Percentiles rank a stretch among this genome's conserved stretches.
Evolutionary conservation across 2,888 invertebrate genomes (phyloP).

Genomic region (Alsophila aescularia): DNA sequence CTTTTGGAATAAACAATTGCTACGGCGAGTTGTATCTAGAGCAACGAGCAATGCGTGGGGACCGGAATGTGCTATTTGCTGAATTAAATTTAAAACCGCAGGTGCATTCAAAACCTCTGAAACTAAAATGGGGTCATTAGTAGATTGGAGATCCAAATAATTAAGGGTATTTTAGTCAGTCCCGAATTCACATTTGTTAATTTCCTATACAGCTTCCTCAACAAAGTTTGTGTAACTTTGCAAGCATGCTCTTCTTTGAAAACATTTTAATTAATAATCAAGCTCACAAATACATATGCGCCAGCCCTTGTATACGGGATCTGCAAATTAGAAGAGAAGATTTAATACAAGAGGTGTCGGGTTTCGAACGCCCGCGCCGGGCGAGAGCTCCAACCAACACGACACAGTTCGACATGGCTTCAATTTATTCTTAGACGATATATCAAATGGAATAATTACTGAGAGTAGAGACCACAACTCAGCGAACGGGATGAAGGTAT

Average conservation of each 20-base stretch:
- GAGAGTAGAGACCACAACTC: not conserved
- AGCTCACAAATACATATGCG: conserved; percentile 15
- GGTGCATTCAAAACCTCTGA: too few relatives aligned
- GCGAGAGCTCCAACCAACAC: conserved; percentile 60
- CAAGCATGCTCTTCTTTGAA: not conserved
- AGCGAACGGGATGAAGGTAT: not conserved
- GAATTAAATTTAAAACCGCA: too few relatives aligned
- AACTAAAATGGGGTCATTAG: too few relatives aligned
- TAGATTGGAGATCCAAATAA: too few relatives aligned
- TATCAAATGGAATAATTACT: conserved; percentile 18
- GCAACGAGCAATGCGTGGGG: too few relatives aligned
- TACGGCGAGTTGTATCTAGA: not conserved
- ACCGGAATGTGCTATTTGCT: too few relatives aligned
- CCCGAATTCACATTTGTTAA: too few relatives aligned
- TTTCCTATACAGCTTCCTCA: too few relatives aligned
- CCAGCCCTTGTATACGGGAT: conserved; percentile 58
- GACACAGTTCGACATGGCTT: conserved; percentile 39
- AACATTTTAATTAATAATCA: not conserved
- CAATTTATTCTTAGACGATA: conserved; percentile 20
- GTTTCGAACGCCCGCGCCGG: conserved; percentile 55
- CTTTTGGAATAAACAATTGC: conserved; percentile 1
- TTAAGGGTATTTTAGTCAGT: too few relatives aligned
- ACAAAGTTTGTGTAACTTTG: not conserved
- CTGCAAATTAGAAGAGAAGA: conserved; percentile 76
- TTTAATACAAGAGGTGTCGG: conserved; percentile 77